A percentile compares a stretch with the other conserved stretches of the same genome.
These are phyloP conservation scores for Listronotus bonariensis DNA, from an alignment of 1,140 invertebrate species.

Conservation along the genomic window DNA sequence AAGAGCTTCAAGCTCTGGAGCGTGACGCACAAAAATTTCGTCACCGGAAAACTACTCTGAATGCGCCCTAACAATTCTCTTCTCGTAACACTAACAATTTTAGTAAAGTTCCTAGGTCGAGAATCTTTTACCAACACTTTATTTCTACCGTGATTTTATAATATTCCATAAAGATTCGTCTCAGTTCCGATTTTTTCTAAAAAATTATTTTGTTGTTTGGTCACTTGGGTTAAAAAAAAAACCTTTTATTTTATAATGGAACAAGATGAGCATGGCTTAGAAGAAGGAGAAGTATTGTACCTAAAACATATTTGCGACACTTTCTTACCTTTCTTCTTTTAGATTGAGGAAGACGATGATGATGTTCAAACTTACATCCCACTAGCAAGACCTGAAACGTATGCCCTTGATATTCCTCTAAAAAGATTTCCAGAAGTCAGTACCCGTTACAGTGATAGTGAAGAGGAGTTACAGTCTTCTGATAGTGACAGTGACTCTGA, in stretches of 20 bases:
- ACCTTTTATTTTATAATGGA: slow-evolving; percentile 20
- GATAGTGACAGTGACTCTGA: slow-evolving; percentile 60
- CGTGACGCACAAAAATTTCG: too few relatives aligned
- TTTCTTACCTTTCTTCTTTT: slow-evolving; percentile 4
- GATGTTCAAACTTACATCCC: slow-evolving; percentile 56
- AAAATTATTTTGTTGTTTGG: too few relatives aligned
- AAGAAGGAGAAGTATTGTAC: slow-evolving; percentile 55
- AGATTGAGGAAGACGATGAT: slow-evolving; percentile 44
- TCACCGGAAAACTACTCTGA: too few relatives aligned
- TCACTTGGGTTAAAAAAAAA: too few relatives aligned
- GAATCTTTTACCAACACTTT: too few relatives aligned
- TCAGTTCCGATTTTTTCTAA: too few relatives aligned
- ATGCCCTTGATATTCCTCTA: slow-evolving; percentile 45
- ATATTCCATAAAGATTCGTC: too few relatives aligned
- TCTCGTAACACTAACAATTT: too few relatives aligned
- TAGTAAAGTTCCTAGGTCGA: too few relatives aligned
- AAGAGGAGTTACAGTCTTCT: slow-evolving; percentile 56
- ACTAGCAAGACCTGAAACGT: slow-evolving; percentile 55
- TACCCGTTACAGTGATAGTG: slow-evolving; percentile 48
- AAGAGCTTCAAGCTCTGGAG: too few relatives aligned
- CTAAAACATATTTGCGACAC: background rate
- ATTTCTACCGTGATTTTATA: too few relatives aligned
- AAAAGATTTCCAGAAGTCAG: slow-evolving; percentile 45
- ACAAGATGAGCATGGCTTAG: slow-evolving; percentile 41
- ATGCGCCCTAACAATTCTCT: too few relatives aligned